Percentiles rank a stretch among this genome's conserved stretches.
phyloP scores from a whole-genome alignment of 2,888 invertebrate genomes.

The Leucoma salicis region DNA sequence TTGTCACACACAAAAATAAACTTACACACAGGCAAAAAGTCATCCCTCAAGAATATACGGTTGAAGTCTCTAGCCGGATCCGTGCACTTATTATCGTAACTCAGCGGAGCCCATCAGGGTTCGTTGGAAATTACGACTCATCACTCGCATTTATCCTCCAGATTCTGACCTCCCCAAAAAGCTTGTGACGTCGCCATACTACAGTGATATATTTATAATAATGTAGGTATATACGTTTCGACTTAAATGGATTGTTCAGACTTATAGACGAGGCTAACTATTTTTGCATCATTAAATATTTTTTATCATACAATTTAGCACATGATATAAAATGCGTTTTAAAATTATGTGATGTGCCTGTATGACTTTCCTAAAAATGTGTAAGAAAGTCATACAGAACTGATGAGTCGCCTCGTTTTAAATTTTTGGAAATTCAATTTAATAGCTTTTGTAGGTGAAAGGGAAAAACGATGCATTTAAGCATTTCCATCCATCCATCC shows the following conservation, averaged over 20 bases:
- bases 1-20: no score
- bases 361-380: background rate
- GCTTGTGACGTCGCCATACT: conserved; percentile 34
- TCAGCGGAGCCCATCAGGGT: conserved; percentile 38
- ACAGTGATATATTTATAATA: conserved; percentile 30
- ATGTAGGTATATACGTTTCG: conserved; percentile 2
- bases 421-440: no score
- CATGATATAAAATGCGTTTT: no score
- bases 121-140: conserved; percentile 43
- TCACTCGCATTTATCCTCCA: conserved; percentile 37
- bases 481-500: no score
- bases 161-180: conserved; percentile 43
- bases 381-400: background rate
- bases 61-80: no score
- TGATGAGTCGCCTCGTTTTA: no score
- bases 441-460: no score
- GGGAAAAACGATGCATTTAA: no score
- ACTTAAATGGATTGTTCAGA: conserved; percentile 4
- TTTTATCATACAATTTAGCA: background rate
- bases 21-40: no score
- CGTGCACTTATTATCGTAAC: conserved; percentile 33
- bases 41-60: no score
- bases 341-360: no score
- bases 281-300: conserved; percentile 6
- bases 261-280: conserved; percentile 5